These are phyloP conservation scores for Bombus turneri DNA, from an alignment of 1,140 invertebrate species.

Conservation along the genomic window DNA sequence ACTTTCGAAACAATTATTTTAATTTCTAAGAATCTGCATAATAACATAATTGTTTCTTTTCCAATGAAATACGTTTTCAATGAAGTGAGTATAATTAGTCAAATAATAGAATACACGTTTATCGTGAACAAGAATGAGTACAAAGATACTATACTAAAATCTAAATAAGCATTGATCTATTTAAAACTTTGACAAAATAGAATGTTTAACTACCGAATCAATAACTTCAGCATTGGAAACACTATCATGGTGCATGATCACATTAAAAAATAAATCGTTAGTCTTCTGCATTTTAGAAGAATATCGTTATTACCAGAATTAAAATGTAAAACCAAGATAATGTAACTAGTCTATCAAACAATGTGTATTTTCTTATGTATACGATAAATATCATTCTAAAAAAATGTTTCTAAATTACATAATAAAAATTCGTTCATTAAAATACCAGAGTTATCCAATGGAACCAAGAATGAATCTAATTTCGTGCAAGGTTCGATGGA, in stretches of 20 bases:
- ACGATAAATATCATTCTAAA: too few relatives aligned
- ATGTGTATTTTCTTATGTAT: not conserved
- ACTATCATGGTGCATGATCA: not conserved
- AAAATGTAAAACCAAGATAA: not conserved
- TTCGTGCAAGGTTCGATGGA: not conserved
- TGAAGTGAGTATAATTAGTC: too few relatives aligned
- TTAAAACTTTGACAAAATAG: not conserved
- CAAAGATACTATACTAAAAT: not conserved
- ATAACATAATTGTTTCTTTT: too few relatives aligned
- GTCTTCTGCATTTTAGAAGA: too few relatives aligned
- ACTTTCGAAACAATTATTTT: too few relatives aligned
- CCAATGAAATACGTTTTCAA: too few relatives aligned
- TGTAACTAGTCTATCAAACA: not conserved
- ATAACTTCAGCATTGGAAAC: not conserved
- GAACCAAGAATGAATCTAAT: not conserved
- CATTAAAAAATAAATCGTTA: not conserved
- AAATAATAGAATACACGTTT: not conserved
- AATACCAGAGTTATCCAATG: not conserved
- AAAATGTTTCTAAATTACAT: not conserved
- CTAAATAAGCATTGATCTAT: not conserved
- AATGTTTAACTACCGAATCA: too few relatives aligned
- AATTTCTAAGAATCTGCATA: too few relatives aligned
- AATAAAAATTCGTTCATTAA: not conserved
- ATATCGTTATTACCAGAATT: not conserved
- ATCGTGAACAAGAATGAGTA: not conserved